These are phyloP conservation scores for Heliconius cydno DNA, from an alignment of 2,888 invertebrate genomes.

Conservation along the genomic window DNA sequence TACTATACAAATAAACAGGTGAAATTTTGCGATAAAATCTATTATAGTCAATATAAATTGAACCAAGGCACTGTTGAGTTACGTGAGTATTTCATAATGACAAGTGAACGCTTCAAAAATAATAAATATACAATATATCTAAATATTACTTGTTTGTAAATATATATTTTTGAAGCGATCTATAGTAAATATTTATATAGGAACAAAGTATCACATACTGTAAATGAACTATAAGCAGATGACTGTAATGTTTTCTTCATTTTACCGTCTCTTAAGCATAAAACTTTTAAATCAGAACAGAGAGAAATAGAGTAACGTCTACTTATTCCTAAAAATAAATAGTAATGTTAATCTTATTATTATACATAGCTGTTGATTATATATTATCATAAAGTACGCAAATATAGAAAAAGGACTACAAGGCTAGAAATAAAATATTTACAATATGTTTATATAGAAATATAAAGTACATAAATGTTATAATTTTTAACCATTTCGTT, in stretches of 20 bases:
- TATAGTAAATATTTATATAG: constrained; percentile 29
- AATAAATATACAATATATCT: neutral
- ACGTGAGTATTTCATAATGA: constrained; percentile 16
- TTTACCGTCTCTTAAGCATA: neutral
- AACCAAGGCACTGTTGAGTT: neutral
- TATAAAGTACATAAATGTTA: neutral
- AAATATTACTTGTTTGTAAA: neutral
- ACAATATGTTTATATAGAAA: neutral
- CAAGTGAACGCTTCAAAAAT: constrained; percentile 16
- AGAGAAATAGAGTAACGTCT: constrained; percentile 2
- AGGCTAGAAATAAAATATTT: constrained; percentile 4
- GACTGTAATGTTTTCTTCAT: neutral
- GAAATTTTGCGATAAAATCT: neutral
- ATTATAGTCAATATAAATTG: neutral
- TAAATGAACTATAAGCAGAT: neutral
- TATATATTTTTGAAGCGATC: constrained; percentile 9
- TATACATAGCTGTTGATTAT: neutral
- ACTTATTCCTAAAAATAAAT: constrained; percentile 22
- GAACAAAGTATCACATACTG: constrained; percentile 39
- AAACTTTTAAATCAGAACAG: neutral
- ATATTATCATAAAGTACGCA: constrained; percentile 3
- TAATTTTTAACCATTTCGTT: constrained; percentile 37
- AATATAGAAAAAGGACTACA: neutral
- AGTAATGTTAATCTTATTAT: constrained; percentile 10
- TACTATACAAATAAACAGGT: constrained; percentile 15